Evolutionary conservation across 2,888 invertebrate genomes (phyloP).

Genomic region (Anthrax anthrax): DNA sequence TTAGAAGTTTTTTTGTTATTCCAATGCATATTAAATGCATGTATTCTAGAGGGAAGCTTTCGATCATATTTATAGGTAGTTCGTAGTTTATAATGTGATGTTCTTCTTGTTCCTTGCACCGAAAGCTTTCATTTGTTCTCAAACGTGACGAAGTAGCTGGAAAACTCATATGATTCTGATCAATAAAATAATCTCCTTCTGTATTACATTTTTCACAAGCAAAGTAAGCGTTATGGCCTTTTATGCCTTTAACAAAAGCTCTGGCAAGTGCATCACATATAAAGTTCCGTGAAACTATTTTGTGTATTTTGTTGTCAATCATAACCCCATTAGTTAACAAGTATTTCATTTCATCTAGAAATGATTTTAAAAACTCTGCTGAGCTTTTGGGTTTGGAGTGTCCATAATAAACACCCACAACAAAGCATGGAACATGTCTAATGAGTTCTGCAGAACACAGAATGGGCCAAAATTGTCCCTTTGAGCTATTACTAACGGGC

Average conservation of each 20-base stretch:
- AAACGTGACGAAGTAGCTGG: neutral
- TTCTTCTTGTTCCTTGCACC: neutral
- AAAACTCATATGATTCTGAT: neutral
- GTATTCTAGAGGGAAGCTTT: slow-evolving; percentile 5
- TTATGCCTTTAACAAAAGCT: slow-evolving; percentile 3
- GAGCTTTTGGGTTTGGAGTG: neutral
- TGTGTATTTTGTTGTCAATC: neutral
- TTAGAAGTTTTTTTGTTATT: slow-evolving; percentile 1
- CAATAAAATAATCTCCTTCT: neutral
- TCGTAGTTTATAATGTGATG: slow-evolving; percentile 1
- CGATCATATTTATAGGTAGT: slow-evolving; percentile 3
- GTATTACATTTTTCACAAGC: slow-evolving; percentile 1
- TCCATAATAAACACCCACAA: slow-evolving; percentile 4
- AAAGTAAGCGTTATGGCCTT: slow-evolving; percentile 1
- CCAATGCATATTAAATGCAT: slow-evolving; percentile 5
- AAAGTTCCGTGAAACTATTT: slow-evolving; percentile 1
- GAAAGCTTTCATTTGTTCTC: neutral
- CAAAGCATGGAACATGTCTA: neutral
- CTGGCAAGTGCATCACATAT: slow-evolving; percentile 1
- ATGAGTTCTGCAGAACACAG: neutral
- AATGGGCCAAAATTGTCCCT: slow-evolving; percentile 6
- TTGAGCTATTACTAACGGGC: slow-evolving; percentile 2
- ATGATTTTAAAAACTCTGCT: neutral
- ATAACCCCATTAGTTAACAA: neutral
- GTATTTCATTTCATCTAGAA: slow-evolving; percentile 1